Evolutionary conservation across 1,140 invertebrate genomes (phyloP).

Genomic region (Caenorhabditis tropicalis): DNA sequence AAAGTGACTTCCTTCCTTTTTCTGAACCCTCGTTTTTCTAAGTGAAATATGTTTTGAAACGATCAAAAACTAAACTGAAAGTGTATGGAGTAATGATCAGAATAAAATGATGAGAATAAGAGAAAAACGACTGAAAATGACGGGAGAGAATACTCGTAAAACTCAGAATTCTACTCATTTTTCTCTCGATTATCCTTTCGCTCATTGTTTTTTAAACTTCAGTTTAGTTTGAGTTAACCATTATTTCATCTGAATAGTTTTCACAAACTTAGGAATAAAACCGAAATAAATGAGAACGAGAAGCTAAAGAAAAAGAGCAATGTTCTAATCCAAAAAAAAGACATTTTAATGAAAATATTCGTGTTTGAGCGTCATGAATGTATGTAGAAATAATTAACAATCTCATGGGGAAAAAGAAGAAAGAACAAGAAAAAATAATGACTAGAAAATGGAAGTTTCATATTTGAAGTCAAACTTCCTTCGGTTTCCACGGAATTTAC

Average conservation of each 20-base stretch:
- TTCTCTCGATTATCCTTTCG: neutral
- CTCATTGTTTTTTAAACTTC: neutral
- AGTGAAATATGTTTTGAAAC: neutral
- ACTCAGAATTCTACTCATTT: neutral
- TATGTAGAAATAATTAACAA: no score
- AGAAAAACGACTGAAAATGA: neutral
- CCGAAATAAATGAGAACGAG: neutral
- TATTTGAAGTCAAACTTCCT: no score
- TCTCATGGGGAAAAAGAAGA: neutral
- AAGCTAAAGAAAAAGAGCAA: neutral
- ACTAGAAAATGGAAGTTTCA: no score
- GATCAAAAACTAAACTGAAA: neutral
- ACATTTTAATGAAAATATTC: neutral
- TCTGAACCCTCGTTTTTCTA: neutral
- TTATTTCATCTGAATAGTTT: neutral
- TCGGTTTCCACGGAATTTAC: no score
- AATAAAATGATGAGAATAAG: neutral
- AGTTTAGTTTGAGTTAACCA: neutral
- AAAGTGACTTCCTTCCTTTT: constrained; percentile 38
- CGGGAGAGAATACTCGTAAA: neutral
- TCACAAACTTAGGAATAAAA: neutral
- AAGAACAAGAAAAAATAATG: neutral
- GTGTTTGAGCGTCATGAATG: no score
- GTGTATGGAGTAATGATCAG: neutral
- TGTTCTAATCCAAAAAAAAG: neutral